Evolutionary conservation across 30 jellyfish, hydroid and myxozoan species (phyloP).

Genomic region (Pelagia noctiluca): DNA sequence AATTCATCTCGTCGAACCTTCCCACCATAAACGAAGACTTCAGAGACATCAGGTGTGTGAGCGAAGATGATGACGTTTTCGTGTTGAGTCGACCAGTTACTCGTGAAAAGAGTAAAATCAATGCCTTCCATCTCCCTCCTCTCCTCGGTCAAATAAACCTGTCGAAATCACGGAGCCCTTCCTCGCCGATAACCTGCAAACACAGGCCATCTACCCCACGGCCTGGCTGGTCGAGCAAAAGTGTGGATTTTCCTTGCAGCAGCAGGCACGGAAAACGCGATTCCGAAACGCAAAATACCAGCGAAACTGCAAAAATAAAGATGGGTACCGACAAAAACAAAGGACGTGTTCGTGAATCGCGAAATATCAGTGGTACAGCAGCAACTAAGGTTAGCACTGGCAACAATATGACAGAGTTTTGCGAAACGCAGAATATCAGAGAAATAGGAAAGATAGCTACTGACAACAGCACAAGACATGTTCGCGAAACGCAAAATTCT

Average conservation of each 20-base stretch:
- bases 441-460: no score
- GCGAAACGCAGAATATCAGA: no score
- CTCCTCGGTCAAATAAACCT: neutral
- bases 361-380: no score
- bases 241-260: neutral
- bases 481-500: no score
- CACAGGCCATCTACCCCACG: constrained; percentile 23
- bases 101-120: neutral
- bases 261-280: no score
- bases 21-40: constrained; percentile 23
- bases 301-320: no score
- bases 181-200: neutral
- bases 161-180: neutral
- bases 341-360: no score
- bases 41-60: neutral
- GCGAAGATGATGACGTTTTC: neutral
- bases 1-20: neutral
- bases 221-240: neutral
- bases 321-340: no score
- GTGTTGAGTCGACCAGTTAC: neutral
- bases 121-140: constrained; percentile 16
- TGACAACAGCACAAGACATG: no score
- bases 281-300: no score
- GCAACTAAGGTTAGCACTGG: no score
- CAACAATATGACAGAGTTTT: no score